These are phyloP conservation scores for Globia sparganii DNA, from an alignment of 2,888 invertebrate species.

Conservation along the genomic window DNA sequence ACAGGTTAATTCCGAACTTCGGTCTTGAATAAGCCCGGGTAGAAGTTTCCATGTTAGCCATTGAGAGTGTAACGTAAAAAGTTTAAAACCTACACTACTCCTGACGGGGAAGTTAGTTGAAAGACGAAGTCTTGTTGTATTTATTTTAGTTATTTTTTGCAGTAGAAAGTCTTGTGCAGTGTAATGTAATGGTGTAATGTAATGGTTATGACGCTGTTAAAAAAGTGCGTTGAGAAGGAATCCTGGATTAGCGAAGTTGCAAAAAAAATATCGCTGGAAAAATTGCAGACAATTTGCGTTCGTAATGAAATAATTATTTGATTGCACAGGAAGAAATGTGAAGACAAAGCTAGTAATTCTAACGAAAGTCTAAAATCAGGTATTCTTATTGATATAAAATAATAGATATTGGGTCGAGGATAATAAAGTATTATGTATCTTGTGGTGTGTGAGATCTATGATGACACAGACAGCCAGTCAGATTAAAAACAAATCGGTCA, in stretches of 20 bases:
- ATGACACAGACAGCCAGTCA: background rate
- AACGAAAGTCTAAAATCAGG: background rate
- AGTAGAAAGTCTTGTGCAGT: background rate
- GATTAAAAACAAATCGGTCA: too few species aligned
- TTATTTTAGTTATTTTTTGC: slow-evolving; percentile 20
- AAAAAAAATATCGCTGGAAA: background rate
- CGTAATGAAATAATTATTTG: background rate
- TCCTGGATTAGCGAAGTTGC: background rate
- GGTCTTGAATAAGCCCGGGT: slow-evolving; percentile 66
- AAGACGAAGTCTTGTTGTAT: slow-evolving; percentile 5
- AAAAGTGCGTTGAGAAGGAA: background rate
- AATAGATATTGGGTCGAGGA: background rate
- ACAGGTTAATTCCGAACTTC: slow-evolving; percentile 80
- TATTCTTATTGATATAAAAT: background rate
- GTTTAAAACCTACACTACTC: slow-evolving; percentile 69
- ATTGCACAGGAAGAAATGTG: background rate
- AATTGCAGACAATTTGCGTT: background rate
- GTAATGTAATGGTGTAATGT: background rate
- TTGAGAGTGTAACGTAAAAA: slow-evolving; percentile 71
- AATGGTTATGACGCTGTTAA: background rate
- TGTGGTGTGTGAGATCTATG: background rate
- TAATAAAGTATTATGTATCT: background rate
- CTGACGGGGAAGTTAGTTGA: slow-evolving; percentile 17
- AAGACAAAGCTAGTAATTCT: background rate
- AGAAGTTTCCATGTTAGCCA: slow-evolving; percentile 71